Evolutionary conservation across 2,888 invertebrate genomes (phyloP).

Genomic region (Orthosia gothica): DNA sequence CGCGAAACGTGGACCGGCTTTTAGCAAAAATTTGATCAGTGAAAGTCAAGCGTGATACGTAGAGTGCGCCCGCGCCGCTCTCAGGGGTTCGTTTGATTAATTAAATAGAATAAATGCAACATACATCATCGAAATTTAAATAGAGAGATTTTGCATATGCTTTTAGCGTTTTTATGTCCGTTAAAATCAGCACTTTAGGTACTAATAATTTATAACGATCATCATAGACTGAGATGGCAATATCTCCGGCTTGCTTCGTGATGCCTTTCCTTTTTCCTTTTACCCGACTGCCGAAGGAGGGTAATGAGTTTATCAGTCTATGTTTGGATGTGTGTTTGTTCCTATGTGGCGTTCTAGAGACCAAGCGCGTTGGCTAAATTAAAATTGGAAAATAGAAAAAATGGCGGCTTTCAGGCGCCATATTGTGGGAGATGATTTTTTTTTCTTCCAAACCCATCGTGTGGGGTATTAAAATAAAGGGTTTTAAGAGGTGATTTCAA

Average conservation of each 20-base stretch:
- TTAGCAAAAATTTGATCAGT: constrained; percentile 91
- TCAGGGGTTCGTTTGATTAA: constrained; percentile 81
- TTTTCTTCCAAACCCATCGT: too few species aligned
- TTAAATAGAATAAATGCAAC: constrained; percentile 68
- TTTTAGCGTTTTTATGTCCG: constrained; percentile 29
- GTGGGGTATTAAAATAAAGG: too few species aligned
- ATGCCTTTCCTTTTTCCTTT: constrained; percentile 54
- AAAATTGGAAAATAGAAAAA: too few species aligned
- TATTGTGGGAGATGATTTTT: too few species aligned
- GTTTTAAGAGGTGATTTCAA: too few species aligned
- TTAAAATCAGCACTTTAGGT: constrained; percentile 37
- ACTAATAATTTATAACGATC: constrained; percentile 27
- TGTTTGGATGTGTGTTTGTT: too few species aligned
- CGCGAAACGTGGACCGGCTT: constrained; percentile 89
- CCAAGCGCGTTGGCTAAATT: too few species aligned
- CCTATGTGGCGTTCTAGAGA: too few species aligned
- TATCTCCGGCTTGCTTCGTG: constrained; percentile 36
- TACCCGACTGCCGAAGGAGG: too few species aligned
- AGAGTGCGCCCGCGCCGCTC: constrained; percentile 72
- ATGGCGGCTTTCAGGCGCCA: too few species aligned
- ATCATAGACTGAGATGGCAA: constrained; percentile 34
- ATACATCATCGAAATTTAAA: constrained; percentile 54
- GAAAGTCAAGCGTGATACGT: constrained; percentile 86
- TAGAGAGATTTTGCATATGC: constrained; percentile 47
- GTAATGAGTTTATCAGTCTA: too few species aligned